Evolutionary conservation across 2,888 invertebrate genomes (phyloP).

Genomic region (Hirudinaria manillensis): DNA sequence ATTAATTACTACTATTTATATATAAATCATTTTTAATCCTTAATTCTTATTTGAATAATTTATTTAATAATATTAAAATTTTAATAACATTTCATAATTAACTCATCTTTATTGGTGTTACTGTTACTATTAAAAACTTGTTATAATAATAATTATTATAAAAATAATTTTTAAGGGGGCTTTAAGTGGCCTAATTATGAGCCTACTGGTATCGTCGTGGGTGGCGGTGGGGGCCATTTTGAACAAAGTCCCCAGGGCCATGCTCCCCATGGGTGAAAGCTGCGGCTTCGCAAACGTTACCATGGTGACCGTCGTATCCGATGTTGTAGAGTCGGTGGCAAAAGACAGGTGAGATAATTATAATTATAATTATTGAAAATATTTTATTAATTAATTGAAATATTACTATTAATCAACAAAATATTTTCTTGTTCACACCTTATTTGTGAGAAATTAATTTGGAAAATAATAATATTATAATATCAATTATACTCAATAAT

Average conservation of each 20-base stretch:
- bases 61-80: not conserved
- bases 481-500: too few species aligned
- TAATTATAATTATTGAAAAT: too few species aligned
- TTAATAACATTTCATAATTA: not conserved
- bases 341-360: too few species aligned
- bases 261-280: not conserved
- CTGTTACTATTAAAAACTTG: not conserved
- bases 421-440: too few species aligned
- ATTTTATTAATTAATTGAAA: too few species aligned
- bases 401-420: too few species aligned
- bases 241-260: slow-evolving; percentile 4
- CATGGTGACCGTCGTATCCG: not conserved
- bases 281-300: not conserved
- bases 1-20: not conserved
- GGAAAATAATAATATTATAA: too few species aligned
- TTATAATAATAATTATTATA: not conserved
- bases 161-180: slow-evolving; percentile 34
- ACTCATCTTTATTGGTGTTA: not conserved
- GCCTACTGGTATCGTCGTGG: slow-evolving; percentile 44
- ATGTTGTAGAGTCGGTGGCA: not conserved
- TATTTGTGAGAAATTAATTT: too few species aligned
- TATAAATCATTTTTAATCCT: not conserved
- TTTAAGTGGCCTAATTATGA: slow-evolving; percentile 34
- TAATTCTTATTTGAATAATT: not conserved
- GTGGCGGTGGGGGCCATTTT: slow-evolving; percentile 45